Evolutionary conservation across 2,888 invertebrate species (phyloP).

Genomic region (Strigamia maritima): DNA sequence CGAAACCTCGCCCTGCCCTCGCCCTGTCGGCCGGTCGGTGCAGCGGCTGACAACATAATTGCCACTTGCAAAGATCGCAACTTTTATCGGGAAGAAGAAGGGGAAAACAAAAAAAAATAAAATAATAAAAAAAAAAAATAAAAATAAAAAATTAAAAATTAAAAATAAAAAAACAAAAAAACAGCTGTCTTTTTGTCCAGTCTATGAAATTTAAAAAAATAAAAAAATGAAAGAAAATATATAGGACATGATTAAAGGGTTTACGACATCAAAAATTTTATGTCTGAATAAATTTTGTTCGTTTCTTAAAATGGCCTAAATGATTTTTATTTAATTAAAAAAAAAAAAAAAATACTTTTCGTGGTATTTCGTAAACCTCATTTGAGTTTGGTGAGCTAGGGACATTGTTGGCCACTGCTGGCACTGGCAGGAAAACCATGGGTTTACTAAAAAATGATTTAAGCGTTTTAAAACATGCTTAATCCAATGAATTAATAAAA

Average conservation of each 20-base stretch:
- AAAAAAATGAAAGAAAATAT: not conserved
- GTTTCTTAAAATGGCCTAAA: too few species aligned
- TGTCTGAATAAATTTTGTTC: too few species aligned
- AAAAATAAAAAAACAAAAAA: not conserved
- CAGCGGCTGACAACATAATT: conserved; percentile 29
- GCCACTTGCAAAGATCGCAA: conserved; percentile 27
- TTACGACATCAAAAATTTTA: too few species aligned
- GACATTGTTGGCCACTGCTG: too few species aligned
- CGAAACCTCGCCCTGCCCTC: conserved; percentile 22
- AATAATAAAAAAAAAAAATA: not conserved
- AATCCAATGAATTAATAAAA: too few species aligned
- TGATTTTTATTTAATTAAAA: too few species aligned
- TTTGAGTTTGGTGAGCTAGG: too few species aligned
- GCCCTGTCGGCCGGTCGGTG: conserved; percentile 29
- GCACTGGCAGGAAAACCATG: too few species aligned
- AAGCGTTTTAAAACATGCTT: too few species aligned
- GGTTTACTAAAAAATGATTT: too few species aligned
- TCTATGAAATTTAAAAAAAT: not conserved
- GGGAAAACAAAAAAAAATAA: not conserved
- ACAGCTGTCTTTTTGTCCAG: conserved; percentile 30
- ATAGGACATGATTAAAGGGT: not conserved
- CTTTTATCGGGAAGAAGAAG: not conserved
- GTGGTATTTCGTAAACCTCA: too few species aligned
- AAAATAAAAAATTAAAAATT: not conserved
- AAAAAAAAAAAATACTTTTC: too few species aligned